Evolutionary conservation across 1,140 invertebrate species (phyloP).

Genomic region (Saccostrea glomerata): DNA sequence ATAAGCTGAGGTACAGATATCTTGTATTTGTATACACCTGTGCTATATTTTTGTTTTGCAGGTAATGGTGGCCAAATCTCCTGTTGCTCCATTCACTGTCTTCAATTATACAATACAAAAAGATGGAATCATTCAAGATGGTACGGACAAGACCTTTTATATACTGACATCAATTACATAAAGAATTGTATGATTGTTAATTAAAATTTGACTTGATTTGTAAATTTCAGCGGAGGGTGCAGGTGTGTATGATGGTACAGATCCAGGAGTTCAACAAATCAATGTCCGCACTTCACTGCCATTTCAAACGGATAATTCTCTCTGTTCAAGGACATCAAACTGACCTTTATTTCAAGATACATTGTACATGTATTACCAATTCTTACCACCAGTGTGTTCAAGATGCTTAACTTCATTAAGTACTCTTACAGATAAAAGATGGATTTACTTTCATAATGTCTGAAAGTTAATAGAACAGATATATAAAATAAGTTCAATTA

Average conservation of each 20-base stretch:
- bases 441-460: too few species aligned
- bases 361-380: too few species aligned
- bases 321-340: not conserved
- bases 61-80: conserved; percentile 73
- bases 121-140: conserved; percentile 68
- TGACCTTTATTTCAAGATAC: not conserved
- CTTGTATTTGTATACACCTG: not conserved
- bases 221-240: conserved; percentile 54
- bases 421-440: too few species aligned
- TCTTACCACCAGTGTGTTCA: too few species aligned
- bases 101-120: conserved; percentile 69
- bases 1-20: too few species aligned
- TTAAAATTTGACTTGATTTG: not conserved
- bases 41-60: conserved; percentile 48
- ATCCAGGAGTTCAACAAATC: conserved; percentile 63
- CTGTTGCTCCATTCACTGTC: conserved; percentile 71
- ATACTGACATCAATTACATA: not conserved
- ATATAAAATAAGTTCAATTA: too few species aligned
- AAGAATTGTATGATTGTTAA: not conserved
- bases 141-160: conserved; percentile 52
- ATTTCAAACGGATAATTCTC: not conserved
- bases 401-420: too few species aligned
- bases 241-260: conserved; percentile 61
- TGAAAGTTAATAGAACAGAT: too few species aligned
- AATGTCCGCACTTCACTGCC: conserved; percentile 53